A percentile compares a stretch with the other conserved stretches of the same genome.
Conservation (phyloP, 2,797 vertebrate genomes). For the Mormyrops boulengeri region DNA sequence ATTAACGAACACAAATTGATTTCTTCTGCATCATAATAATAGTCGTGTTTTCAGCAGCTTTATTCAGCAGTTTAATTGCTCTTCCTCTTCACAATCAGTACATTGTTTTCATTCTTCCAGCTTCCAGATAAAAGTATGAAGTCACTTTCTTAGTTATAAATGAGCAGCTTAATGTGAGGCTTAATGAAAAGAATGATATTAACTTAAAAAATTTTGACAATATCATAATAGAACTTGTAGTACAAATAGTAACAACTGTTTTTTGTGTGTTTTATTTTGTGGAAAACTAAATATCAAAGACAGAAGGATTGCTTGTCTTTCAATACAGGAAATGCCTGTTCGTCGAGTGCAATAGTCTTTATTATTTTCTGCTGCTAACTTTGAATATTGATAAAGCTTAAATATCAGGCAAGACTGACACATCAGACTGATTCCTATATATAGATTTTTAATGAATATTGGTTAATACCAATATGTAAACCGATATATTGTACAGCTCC, state of each 20-base stretch:
- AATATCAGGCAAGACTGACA: neutral
- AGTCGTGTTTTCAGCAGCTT: neutral
- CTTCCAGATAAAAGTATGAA: neutral
- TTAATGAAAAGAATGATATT: neutral
- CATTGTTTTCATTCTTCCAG: neutral
- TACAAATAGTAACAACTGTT: conserved; percentile 40
- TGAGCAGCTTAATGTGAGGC: neutral
- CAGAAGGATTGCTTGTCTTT: conserved; percentile 8
- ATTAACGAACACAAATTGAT: neutral
- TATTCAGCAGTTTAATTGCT: neutral
- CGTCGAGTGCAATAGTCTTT: neutral
- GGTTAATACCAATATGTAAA: neutral
- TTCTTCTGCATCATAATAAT: neutral
- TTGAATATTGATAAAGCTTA: neutral
- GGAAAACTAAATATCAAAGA: neutral
- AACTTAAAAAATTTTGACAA: neutral
- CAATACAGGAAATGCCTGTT: neutral
- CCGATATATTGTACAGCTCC: neutral
- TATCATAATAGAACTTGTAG: neutral
- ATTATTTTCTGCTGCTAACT: neutral
- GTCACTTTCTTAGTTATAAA: neutral
- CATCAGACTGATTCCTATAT: neutral
- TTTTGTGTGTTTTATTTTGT: conserved; percentile 3
- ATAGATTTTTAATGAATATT: neutral
- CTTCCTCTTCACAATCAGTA: neutral